Conservation (phyloP, 2,797 vertebrate genomes). For the Brachymystax lenok region DNA sequence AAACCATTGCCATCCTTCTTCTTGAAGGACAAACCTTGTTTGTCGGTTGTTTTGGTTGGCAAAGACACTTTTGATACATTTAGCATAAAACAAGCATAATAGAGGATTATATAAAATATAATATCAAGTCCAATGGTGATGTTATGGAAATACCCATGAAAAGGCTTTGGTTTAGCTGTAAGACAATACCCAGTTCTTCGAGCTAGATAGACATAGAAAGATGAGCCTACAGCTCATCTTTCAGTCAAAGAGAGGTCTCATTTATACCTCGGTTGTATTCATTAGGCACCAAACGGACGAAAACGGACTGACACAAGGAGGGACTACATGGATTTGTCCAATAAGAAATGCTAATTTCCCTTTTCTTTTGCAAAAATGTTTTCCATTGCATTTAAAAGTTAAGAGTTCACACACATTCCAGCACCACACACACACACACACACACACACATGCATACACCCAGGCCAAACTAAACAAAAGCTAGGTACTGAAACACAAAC, state of each 20-base stretch:
- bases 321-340: neutral
- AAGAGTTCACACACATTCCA: neutral
- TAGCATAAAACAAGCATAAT: neutral
- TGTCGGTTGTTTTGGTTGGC: slow-evolving; percentile 4
- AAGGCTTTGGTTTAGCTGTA: no score
- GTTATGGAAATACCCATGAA: neutral
- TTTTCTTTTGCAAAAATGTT: neutral
- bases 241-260: slow-evolving; percentile 30
- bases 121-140: neutral
- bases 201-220: slow-evolving; percentile 35
- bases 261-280: neutral
- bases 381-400: neutral
- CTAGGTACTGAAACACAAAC: neutral
- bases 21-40: slow-evolving; percentile 19
- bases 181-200: no score
- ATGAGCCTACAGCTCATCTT: slow-evolving; percentile 32
- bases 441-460: neutral
- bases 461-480: neutral
- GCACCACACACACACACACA: slow-evolving; percentile 4
- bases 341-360: neutral
- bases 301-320: neutral
- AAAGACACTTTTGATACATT: slow-evolving; percentile 8
- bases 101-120: neutral
- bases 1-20: slow-evolving; percentile 27
- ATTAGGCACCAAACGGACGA: neutral